phyloP scores from a whole-genome alignment of 1,140 invertebrate species.

The Drosophila pseudoobscura region DNA sequence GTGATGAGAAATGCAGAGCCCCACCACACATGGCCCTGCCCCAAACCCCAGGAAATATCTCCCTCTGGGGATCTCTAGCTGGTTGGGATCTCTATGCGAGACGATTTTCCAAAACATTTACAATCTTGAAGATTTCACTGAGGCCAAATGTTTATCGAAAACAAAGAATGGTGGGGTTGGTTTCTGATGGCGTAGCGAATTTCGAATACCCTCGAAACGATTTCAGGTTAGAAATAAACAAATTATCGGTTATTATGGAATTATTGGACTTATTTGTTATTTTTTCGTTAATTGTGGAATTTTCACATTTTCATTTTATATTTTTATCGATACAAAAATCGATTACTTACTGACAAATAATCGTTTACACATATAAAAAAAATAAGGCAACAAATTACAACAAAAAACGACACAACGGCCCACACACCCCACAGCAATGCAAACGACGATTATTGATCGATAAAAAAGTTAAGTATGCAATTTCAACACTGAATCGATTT shows the following conservation, averaged over 20 bases:
- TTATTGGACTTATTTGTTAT: neutral
- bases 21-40: conserved; percentile 60
- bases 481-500: no score
- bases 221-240: no score
- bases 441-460: no score
- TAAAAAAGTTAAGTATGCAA: no score
- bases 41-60: conserved; percentile 20
- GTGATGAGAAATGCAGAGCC: conserved; percentile 59
- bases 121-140: conserved; percentile 46
- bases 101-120: conserved; percentile 68
- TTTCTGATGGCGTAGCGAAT: neutral
- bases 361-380: no score
- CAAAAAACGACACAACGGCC: no score
- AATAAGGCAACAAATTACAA: no score
- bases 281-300: no score
- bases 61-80: conserved; percentile 11
- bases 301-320: no score
- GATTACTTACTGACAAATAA: no score
- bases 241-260: neutral
- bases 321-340: no score
- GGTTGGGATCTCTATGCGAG: conserved; percentile 42
- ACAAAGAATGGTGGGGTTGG: conserved; percentile 3
- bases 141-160: conserved; percentile 49
- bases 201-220: neutral
- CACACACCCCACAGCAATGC: no score